Conservation (phyloP, 2,888 invertebrate genomes). For the Abrostola tripartita region DNA sequence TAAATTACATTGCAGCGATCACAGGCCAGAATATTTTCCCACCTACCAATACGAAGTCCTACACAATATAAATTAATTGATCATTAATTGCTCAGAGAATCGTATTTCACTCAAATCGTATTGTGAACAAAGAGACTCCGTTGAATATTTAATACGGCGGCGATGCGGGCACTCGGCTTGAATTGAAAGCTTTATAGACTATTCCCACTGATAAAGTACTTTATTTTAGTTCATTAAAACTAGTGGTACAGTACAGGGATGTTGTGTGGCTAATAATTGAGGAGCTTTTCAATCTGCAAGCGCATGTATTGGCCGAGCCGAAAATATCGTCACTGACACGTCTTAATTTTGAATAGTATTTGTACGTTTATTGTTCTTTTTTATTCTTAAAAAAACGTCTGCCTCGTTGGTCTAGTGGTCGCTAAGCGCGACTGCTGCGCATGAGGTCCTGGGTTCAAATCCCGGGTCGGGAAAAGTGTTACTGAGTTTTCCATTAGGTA, state of each 20-base stretch:
- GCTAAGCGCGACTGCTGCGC: no score
- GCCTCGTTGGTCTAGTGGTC: no score
- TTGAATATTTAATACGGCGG: slow-evolving; percentile 47
- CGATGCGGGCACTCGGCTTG: slow-evolving; percentile 37
- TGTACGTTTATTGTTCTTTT: no score
- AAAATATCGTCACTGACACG: no score
- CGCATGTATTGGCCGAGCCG: no score
- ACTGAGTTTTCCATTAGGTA: no score
- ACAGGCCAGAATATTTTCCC: neutral
- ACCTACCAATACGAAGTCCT: slow-evolving; percentile 13
- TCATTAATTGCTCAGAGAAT: slow-evolving; percentile 33
- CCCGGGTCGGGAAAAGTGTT: no score
- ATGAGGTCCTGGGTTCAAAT: no score
- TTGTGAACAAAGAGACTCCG: slow-evolving; percentile 33
- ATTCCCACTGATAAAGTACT: slow-evolving; percentile 40
- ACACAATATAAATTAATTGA: slow-evolving; percentile 36
- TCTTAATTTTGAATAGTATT: no score
- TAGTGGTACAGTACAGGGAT: neutral
- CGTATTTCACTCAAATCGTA: slow-evolving; percentile 43
- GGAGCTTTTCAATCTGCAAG: neutral
- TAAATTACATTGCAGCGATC: no score
- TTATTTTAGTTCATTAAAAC: slow-evolving; percentile 44
- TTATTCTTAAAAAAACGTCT: no score
- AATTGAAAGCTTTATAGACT: slow-evolving; percentile 49
- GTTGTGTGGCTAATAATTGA: neutral